Conservation (phyloP, 2,113 vertebrate genomes). For the Scomber scombrus region DNA sequence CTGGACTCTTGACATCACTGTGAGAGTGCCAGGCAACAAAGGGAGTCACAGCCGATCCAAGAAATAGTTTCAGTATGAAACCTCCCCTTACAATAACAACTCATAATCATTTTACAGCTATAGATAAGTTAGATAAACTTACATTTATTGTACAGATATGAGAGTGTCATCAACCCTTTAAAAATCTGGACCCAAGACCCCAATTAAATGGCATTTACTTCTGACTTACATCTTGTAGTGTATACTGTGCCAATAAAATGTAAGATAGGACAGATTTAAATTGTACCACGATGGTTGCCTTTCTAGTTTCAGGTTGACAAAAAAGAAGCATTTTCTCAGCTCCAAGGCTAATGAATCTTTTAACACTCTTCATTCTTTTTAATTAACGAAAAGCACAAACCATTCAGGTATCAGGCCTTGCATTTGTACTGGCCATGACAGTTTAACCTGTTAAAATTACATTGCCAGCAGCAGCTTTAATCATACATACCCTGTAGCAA, state of each 20-base stretch:
- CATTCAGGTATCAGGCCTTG: constrained; percentile 3
- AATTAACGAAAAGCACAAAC: neutral
- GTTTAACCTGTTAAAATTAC: neutral
- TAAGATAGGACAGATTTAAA: neutral
- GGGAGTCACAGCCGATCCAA: neutral
- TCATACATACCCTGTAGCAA: constrained; percentile 17
- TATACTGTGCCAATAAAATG: neutral
- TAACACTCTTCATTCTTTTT: neutral
- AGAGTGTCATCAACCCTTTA: neutral
- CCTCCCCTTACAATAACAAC: too few species aligned
- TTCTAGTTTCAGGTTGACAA: neutral
- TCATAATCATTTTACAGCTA: too few species aligned
- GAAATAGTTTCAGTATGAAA: neutral
- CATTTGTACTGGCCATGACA: neutral
- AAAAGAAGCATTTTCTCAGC: too few species aligned
- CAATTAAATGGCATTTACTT: neutral
- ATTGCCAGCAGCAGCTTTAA: constrained; percentile 50
- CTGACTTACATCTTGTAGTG: neutral
- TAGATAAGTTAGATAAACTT: too few species aligned
- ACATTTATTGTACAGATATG: too few species aligned
- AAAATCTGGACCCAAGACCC: neutral
- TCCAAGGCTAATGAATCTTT: neutral
- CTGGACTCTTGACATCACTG: too few species aligned
- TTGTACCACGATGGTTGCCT: too few species aligned
- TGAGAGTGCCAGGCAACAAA: too few species aligned